Base-by-base conservation (phyloP, 2,888 invertebrate species). In the Drosophila cracens region DNA sequence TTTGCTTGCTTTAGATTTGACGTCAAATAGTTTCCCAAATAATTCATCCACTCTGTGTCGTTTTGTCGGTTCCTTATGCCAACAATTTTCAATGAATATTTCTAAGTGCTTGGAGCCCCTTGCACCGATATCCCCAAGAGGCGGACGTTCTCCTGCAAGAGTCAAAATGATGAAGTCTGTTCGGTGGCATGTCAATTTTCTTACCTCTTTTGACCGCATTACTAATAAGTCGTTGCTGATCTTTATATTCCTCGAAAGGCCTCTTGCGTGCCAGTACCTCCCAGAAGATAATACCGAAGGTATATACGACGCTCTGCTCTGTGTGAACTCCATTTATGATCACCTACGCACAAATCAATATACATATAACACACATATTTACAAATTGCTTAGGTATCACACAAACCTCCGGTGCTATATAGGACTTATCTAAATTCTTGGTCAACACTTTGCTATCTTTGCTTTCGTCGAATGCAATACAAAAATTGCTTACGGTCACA, bases 371-470 rank as follows among this genome's bases (percentile, higher is more conserved):
- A 6, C 2, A 21, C 13, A 33, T 21, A 3, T 7, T 31, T n/a
- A 18, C 34, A 1, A 40, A 18, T 18, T 11, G 25, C 13, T 51
- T 40, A 4, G 40, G n/a, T 3, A 7, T 3, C 13, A 16, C 11
- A 34, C 51, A 21, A 43, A 68, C 68, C 65, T 68, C 68, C 4
- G 68, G 68, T 18, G 68, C 54, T 31, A 40, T 18, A 34, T 68
- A 68, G 6, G 21, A 63, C 13, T 34, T 29, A 21, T 51, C 34
- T 18, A 40, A 27, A 29, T 27, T 62, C 2, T 21, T 34, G 6
- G 29, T 43, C 11, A 52, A 34, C 7, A 43, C 25, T 11, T n/a
- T 21, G 16, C 1, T 4, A 33, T 11, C 25, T 11, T n/a, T 21
- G 16, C 1, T 4, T 27, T 11, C 8, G 4, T 54, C 18, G 5